Base-by-base conservation (phyloP, 2,113 vertebrate genomes). In the Speoplatyrhinus poulsoni region DNA sequence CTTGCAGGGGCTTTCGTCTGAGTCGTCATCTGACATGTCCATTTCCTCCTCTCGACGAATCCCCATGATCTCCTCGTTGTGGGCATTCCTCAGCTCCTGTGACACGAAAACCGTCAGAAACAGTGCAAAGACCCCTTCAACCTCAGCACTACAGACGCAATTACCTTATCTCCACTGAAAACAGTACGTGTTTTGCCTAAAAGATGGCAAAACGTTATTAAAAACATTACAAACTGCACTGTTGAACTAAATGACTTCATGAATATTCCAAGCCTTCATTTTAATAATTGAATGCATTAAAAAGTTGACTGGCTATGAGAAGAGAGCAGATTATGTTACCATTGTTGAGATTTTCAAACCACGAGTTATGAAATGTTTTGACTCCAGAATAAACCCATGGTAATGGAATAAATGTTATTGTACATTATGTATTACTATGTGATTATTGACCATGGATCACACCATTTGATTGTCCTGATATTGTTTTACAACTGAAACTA, bases 21-120 rank as follows among this genome's bases (percentile, higher is more conserved):
- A 91, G 72, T 98, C 97, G 17, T 98, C 96, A 10, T 99, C 97
- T 0, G 96, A 99, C 97, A 98, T 98, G 87, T 98, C 97, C 96
- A 98, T 99, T 80, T 98, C 97, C 80, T 98, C 96, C 78, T 99
- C 97, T 0, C 96, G 92, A 0, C 98, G 90, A 77, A 98, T 97
- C 60, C 95, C 96, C 96, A 97, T 98, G 72, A 99, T 94, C 75
- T 99, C 96, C 64, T 99, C 97, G 26, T 95, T 98, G 80, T 99
- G 96, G 59, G 96, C 97, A 7, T 95, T 96, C 73, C 96, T 94
- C 79, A 99, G 93, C 85, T 99, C 96, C 96, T 99, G 88, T 60
- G 92, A 89, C 46, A 54, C 10, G 46, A 63, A 46, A 77, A n/a
- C 9, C 66, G 62, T 4, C 60, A 75, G 15, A 62, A 36, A 65